Conservation (phyloP, 64 coral and sea anemone genomes). For the Hydrozoanthus tunicans region DNA sequence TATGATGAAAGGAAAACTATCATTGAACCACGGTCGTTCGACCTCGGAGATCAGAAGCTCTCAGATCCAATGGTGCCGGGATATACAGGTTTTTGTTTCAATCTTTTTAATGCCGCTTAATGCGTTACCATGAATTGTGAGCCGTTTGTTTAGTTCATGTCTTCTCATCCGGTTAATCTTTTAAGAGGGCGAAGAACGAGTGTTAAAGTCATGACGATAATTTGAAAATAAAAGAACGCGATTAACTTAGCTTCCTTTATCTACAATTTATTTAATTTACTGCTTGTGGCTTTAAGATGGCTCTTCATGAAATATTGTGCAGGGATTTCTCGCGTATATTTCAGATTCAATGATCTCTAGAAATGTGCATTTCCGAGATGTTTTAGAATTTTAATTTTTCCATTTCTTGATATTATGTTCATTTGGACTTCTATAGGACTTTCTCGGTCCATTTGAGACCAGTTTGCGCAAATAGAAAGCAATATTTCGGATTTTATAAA, state of each 20-base stretch:
- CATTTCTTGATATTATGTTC: background rate
- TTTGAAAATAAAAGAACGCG: background rate
- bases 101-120: background rate
- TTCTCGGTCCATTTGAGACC: background rate
- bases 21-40: slow-evolving; percentile 64
- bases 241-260: background rate
- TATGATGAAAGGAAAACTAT: slow-evolving; percentile 65
- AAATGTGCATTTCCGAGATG: too few species aligned
- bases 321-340: background rate
- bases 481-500: background rate
- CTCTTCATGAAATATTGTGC: background rate
- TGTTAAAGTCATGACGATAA: background rate
- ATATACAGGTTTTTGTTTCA: slow-evolving; percentile 77
- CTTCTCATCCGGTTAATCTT: slow-evolving; percentile 10
- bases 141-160: background rate
- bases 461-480: background rate
- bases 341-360: background rate
- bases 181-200: slow-evolving; percentile 27
- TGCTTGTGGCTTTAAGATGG: background rate
- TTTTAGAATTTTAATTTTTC: background rate
- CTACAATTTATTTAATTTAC: background rate
- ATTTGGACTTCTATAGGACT: background rate
- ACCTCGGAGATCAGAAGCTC: slow-evolving; percentile 94
- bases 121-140: background rate
- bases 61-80: slow-evolving; percentile 92